Base-by-base conservation (phyloP, 2,888 invertebrate species). In the Hyposoter didymator region DNA sequence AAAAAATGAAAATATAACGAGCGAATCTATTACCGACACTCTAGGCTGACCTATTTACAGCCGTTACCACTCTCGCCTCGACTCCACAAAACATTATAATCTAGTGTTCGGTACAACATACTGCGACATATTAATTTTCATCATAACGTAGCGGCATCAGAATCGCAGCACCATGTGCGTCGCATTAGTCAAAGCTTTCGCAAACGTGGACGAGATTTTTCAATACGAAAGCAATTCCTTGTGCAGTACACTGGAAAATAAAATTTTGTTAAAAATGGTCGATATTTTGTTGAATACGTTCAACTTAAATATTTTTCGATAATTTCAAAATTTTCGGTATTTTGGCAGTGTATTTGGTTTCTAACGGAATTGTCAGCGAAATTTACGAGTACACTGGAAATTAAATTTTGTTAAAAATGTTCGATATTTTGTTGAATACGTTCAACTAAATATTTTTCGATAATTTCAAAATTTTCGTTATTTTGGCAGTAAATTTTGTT, bases 171-270 rank as follows among this genome's bases (percentile, higher is more conserved):
- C 39, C 45, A 39, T 43, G 32, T 47, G 79, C 69, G 59, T 69
- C 78, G 45, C 69, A 74, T 82, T 85, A 82, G 82, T 82, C 75
- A 78, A 85, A 82, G 19, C 64, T 78, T 62, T 28, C 52, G 74
- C 70, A 62, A 62, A n/a, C 49, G 69, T 70, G 43, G 55, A 64
- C 45, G 62, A 64, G 70, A 52, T 82, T 81, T 64, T 47, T 55
- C 22, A 59, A 59, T n/a, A 45, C 35, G 59, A 35, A 17, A 19
- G 7, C 35, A 32, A 69, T 28, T 12, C 32, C 0, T 28, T 22
- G 7, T 7, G 28, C 47, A 6, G 8, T n/a, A n/a, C 3, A 4
- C n/a, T 47, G 10, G 17, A 7, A 12, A 10, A 5, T 5, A 28
- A 59, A 59, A 28, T 28, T n/a, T n/a, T n/a, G n/a, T n/a, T n/a